Evolutionary conservation across 2,888 invertebrate species (phyloP).

Genomic region (Polydrusus tereticollis): DNA sequence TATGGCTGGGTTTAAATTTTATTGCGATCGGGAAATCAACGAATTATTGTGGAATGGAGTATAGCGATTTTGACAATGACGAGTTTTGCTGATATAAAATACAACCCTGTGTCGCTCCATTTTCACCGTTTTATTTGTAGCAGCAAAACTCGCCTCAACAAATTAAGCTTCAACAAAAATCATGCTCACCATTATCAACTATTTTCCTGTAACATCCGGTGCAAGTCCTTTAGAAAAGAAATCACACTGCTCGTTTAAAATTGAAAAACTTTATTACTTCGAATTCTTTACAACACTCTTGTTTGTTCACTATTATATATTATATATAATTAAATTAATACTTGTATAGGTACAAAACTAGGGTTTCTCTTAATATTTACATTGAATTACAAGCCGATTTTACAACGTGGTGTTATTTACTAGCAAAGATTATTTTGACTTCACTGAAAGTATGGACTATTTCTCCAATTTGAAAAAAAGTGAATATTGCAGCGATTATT

Average conservation of each 20-base stretch:
- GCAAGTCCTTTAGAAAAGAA: conserved; percentile 2
- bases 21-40: too few species aligned
- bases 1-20: too few species aligned
- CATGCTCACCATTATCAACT: conserved; percentile 12
- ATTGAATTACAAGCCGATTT: neutral
- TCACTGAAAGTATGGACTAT: too few species aligned
- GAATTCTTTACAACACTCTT: neutral
- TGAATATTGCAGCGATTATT: too few species aligned
- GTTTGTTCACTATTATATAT: neutral
- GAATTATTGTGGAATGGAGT: too few species aligned
- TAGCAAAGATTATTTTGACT: too few species aligned
- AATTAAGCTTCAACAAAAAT: conserved; percentile 8
- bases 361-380: conserved; percentile 8
- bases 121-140: too few species aligned
- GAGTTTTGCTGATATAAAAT: neutral
- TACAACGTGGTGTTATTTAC: neutral
- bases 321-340: conserved; percentile 5
- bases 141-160: neutral
- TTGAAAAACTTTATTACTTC: neutral
- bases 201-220: neutral
- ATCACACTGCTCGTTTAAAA: neutral
- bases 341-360: conserved; percentile 17
- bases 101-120: too few species aligned
- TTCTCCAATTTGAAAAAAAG: too few species aligned
- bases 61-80: too few species aligned